Conservation (phyloP, 1,140 invertebrate species). For the Drosophila malerkotliana region DNA sequence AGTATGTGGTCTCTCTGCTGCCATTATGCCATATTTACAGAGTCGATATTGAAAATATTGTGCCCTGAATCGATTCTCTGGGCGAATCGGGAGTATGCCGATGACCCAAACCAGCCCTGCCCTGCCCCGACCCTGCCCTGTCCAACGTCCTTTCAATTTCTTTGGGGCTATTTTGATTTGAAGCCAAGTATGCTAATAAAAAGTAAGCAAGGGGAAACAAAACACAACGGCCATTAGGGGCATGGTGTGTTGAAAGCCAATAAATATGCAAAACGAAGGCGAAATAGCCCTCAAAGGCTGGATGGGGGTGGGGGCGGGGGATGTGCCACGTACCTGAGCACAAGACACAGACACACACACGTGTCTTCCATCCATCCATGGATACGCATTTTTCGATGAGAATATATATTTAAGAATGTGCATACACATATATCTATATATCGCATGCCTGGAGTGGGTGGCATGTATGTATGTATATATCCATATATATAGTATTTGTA, state of each 20-base stretch:
- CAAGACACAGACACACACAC: background rate
- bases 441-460: no score
- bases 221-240: slow-evolving; percentile 5
- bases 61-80: background rate
- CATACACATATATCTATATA: background rate
- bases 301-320: background rate
- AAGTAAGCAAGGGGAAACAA: slow-evolving; percentile 26
- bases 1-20: no score
- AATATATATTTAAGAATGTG: slow-evolving; percentile 7
- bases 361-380: slow-evolving; percentile 2
- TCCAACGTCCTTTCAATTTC: background rate
- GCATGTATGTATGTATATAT: background rate
- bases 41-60: background rate
- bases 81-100: background rate
- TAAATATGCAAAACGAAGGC: slow-evolving; percentile 54
- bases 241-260: slow-evolving; percentile 42
- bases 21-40: background rate
- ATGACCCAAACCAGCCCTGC: background rate
- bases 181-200: slow-evolving; percentile 46
- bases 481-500: slow-evolving; percentile 32
- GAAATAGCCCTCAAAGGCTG: slow-evolving; percentile 29
- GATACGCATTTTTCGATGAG: slow-evolving; percentile 21
- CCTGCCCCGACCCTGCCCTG: no score
- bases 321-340: slow-evolving; percentile 12
- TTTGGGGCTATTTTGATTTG: slow-evolving; percentile 24